phyloP scores from a whole-genome alignment of 2,113 vertebrate genomes.

The Ailuropoda melanoleuca region DNA sequence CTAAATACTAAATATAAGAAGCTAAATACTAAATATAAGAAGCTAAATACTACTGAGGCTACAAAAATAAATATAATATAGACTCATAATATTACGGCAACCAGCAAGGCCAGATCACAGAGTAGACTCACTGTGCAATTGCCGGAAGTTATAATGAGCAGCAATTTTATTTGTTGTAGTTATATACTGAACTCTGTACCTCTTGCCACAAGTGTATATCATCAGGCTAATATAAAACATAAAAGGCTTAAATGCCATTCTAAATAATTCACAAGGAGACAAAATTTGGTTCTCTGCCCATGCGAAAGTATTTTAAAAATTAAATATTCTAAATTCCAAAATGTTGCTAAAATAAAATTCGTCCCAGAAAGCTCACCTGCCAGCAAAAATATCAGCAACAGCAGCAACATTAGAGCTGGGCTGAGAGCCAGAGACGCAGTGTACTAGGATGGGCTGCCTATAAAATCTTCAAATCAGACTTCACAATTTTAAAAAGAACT shows the following conservation, averaged over 20 bases:
- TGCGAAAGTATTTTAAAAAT: conserved; percentile 31
- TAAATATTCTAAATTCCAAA: conserved; percentile 41
- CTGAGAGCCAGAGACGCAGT: not conserved
- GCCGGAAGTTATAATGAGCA: not conserved
- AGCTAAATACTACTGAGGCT: not conserved
- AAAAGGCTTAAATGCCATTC: conserved; percentile 32
- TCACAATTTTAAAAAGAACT: conserved; percentile 22
- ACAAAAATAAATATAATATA: not conserved
- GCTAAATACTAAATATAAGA: conserved; percentile 21
- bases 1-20: conserved; percentile 25
- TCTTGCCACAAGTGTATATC: not conserved
- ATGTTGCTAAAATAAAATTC: conserved; percentile 46
- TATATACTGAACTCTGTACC: not conserved
- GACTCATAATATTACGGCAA: not conserved
- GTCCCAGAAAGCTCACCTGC: conserved; percentile 8
- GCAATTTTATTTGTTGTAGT: conserved; percentile 9
- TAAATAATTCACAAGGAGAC: not conserved
- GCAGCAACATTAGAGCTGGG: not conserved
- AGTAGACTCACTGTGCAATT: not conserved
- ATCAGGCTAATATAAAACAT: not conserved
- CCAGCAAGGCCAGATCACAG: not conserved
- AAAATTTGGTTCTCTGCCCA: conserved; percentile 35
- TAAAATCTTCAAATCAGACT: not conserved
- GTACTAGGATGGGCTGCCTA: not conserved
- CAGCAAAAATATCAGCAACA: conserved; percentile 31